Base-by-base conservation (phyloP, 2,797 vertebrate species). In the Emydoidea blandingii region DNA sequence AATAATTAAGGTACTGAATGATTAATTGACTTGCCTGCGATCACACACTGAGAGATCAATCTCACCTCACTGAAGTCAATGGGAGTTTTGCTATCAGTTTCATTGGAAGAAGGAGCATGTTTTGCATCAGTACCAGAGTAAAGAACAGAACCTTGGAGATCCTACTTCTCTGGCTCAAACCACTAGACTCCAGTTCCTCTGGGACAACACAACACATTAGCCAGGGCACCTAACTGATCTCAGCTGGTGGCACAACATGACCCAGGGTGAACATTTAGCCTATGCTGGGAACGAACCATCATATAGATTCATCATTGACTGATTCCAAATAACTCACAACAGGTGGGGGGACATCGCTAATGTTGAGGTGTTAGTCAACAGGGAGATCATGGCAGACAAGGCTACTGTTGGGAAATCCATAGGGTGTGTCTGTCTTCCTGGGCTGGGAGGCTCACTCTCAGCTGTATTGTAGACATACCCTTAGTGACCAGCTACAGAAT, bases 1-100 rank as follows among this genome's bases (percentile, higher is more conserved):
- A 85, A 85, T 14, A 93, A 89, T 90, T 50, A 88, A 93, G n/a
- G 80, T 2, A 1, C 62, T 88, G 44, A n/a, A 79, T 14, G 27
- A 74, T 83, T 87, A 85, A 68, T 47, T 59, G 65, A 85, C 27
- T 47, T 53, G n/a, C n/a, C 47, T 62, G 84, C 86, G 57, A 89
- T 88, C 52, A 81, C 34, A 25, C 1, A 0, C 37, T 83, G 21
- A 29, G 52, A 86, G 19, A 15, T 12, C 25, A 47, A 29, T 47
- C 72, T 44, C 41, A 47, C 37, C 72, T 25, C 34, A 8, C 47
- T 84, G 34, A 83, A 91, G 83, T 0, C 8, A 87, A 91, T 78
- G 50, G 47, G 52, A 93, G 9, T 10, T 57, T 91, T 84, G 0
- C 57, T 47, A 47, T 93, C 74, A 54, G 31, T 79, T 93, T 91